Base-by-base conservation (phyloP, 2,113 vertebrate species). In the Thinocorus orbignyianus region DNA sequence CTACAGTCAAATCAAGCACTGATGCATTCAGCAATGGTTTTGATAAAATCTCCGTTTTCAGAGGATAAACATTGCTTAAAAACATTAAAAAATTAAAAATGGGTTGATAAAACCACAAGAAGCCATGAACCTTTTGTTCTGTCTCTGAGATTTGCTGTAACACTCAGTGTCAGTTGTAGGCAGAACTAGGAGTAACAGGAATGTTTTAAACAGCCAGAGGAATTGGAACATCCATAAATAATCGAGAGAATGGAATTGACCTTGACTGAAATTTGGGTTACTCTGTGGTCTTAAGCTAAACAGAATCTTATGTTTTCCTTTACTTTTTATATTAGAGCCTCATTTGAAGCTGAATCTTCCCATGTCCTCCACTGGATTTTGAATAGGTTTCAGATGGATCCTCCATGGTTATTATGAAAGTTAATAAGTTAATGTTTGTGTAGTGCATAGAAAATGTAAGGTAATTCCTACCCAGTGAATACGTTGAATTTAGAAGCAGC, bases 131-230 rank as follows among this genome's bases (percentile, higher is more conserved):
- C 1, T 89, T 89, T 92, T 92, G 30, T 86, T 35, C 26, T 85
- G 10, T 68, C 54, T 64, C 1, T 28, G 44, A 57, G 71, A 61
- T 61, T 80, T 46, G 25, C 55, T 90, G 42, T 82, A 82, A 85
- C 9, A 4, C 42, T 66, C 6, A 17, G 7, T 81, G 61, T 30
- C 6, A 2, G 6, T 54, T 80, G 33, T 64, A 88, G 88, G 62
- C 70, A 92, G 92, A 93, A 80, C 44, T 74, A 92, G 54, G 92
- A 92, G 74, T 79, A 81, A 60, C 35, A 82, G 71, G 86, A 92
- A 73, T 61, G 10, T 73, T 90, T 92, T n/a, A 73, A 92, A 58
- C 18, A 92, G 49, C 39, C 46, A 80, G 61, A 90, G 49, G 41
- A 83, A 41, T 7, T 70, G 49, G 41, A 96, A 82, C 76, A 88